A percentile compares a stretch with the other conserved stretches of the same genome.
phyloP scores from a whole-genome alignment of 2,888 invertebrate species.

The Epinotia brunnichana region DNA sequence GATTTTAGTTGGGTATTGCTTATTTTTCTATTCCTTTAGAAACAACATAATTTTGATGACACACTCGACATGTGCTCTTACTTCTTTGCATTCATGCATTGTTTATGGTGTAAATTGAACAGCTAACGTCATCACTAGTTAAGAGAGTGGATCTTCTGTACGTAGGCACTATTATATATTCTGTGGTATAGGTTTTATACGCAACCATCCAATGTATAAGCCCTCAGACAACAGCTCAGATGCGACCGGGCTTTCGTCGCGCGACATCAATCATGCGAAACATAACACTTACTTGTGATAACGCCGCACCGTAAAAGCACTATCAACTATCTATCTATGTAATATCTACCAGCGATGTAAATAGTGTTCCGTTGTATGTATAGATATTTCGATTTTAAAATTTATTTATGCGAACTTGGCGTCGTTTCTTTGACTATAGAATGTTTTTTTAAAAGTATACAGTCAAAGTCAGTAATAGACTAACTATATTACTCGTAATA shows the following conservation, averaged over 20 bases:
- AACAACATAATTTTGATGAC: too few species aligned
- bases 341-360: not conserved
- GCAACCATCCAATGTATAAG: not conserved
- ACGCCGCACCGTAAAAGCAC: conserved; percentile 43
- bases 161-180: not conserved
- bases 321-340: conserved; percentile 42
- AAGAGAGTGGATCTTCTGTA: not conserved
- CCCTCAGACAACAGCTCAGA: not conserved
- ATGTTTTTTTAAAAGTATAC: too few species aligned
- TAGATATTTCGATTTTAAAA: not conserved
- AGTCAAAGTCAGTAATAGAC: too few species aligned
- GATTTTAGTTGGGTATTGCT: too few species aligned
- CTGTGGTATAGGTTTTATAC: not conserved
- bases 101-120: not conserved
- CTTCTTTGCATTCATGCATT: not conserved
- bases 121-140: not conserved
- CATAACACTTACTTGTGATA: conserved; percentile 47
- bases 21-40: too few species aligned
- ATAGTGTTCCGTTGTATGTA: not conserved
- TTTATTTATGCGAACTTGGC: too few species aligned
- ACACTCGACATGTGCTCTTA: not conserved
- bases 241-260: conserved; percentile 45
- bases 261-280: conserved; percentile 56
- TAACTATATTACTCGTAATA: too few species aligned
- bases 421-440: too few species aligned